Conservation (phyloP, 2,888 invertebrate genomes). For the Nasonia oneida region DNA sequence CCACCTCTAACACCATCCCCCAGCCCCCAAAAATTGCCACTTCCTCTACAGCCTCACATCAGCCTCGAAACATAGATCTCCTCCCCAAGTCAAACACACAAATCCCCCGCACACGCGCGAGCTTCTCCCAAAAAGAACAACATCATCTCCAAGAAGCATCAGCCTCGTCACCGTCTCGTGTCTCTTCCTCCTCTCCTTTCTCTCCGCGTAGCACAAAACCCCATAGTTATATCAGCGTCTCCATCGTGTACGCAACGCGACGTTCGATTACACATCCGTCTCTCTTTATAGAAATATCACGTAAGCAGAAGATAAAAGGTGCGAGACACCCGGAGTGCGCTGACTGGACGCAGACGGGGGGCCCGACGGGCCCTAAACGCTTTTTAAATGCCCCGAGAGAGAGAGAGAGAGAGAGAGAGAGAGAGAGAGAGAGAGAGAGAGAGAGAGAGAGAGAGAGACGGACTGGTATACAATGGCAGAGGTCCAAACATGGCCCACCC, state of each 20-base stretch:
- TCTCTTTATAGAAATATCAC: not conserved
- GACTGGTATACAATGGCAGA: not conserved
- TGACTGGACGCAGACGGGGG: slow-evolving; percentile 40
- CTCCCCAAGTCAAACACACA: not conserved
- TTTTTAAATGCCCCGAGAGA: slow-evolving; percentile 47
- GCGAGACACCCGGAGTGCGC: slow-evolving; percentile 46
- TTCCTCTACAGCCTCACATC: not conserved
- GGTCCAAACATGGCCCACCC: slow-evolving; percentile 32
- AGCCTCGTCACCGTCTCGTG: slow-evolving; percentile 22
- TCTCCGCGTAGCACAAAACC: not conserved
- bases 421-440: too few relatives aligned
- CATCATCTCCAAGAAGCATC: not conserved
- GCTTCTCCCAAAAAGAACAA: not conserved
- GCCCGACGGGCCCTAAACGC: slow-evolving; percentile 46
- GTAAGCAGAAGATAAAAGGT: not conserved
- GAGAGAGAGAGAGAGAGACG: not conserved
- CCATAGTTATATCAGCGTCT: not conserved
- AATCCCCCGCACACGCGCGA: not conserved
- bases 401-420: too few relatives aligned
- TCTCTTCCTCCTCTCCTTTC: not conserved
- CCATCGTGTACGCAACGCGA: not conserved
- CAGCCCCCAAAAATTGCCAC: not conserved
- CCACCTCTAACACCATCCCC: not conserved
- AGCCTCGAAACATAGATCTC: not conserved
- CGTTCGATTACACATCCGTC: slow-evolving; percentile 12